phyloP scores from a whole-genome alignment of 2,113 vertebrate species.

The Malurus melanocephalus region DNA sequence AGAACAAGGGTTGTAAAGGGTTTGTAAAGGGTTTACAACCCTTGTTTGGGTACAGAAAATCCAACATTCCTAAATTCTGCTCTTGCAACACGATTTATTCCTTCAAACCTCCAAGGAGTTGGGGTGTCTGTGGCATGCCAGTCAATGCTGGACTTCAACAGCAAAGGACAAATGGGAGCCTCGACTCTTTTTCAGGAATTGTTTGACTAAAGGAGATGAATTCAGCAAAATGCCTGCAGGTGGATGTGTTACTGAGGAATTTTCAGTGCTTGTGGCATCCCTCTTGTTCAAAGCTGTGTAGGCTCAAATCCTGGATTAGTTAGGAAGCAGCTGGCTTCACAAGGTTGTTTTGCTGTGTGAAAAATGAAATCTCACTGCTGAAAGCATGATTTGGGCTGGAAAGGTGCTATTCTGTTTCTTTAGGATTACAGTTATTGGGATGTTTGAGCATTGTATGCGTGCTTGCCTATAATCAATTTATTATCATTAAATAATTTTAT shows the following conservation, averaged over 20 bases:
- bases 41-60: no score
- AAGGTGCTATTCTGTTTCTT: background rate
- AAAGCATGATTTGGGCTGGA: background rate
- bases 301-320: background rate
- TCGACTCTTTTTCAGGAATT: background rate
- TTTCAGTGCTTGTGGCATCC: background rate
- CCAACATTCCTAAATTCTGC: background rate
- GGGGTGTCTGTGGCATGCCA: background rate
- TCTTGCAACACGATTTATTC: fast-evolving
- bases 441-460: background rate
- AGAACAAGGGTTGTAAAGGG: no score
- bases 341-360: background rate
- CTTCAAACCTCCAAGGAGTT: background rate
- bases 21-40: no score
- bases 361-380: background rate
- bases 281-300: background rate
- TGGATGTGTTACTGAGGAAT: background rate
- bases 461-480: background rate
- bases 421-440: background rate
- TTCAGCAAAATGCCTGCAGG: background rate
- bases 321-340: background rate
- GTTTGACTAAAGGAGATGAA: background rate
- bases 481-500: background rate
- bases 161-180: background rate
- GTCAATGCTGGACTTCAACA: background rate